phyloP scores from a whole-genome alignment of 2,797 vertebrate species.

The Micromesistius poutassou region DNA sequence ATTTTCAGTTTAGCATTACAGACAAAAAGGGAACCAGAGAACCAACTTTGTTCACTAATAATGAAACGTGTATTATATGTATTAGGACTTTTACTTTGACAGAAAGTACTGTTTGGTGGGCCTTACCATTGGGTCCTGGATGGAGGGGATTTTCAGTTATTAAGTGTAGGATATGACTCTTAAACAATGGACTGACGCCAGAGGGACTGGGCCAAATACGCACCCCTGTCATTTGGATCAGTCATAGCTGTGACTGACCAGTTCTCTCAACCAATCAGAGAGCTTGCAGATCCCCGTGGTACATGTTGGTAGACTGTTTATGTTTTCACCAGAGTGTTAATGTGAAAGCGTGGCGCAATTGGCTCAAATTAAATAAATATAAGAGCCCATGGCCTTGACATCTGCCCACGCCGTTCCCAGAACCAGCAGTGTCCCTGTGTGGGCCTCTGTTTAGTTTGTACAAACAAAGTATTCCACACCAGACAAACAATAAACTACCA shows the following conservation, averaged over 20 bases:
- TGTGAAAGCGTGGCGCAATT: neutral
- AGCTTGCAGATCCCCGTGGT: neutral
- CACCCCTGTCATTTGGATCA: neutral
- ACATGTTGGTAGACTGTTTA: neutral
- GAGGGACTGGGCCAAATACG: no score
- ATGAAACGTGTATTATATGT: neutral
- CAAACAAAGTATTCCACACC: neutral
- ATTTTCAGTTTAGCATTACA: neutral
- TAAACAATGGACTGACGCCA: neutral
- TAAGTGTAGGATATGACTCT: neutral
- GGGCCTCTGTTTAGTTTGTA: constrained; percentile 8
- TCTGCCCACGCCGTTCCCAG: constrained; percentile 51
- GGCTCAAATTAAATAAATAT: neutral
- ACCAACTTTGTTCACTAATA: neutral
- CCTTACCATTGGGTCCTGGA: neutral
- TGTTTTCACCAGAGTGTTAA: neutral
- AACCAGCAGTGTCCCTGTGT: constrained; percentile 7
- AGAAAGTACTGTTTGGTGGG: neutral
- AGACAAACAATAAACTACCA: neutral
- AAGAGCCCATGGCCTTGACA: constrained; percentile 24
- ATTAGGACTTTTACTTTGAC: neutral
- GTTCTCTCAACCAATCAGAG: neutral
- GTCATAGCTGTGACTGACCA: neutral
- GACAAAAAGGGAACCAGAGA: neutral
- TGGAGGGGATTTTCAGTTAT: neutral